Evolutionary conservation across 2,888 invertebrate genomes (phyloP).

Genomic region (Aspidapion aeneum): DNA sequence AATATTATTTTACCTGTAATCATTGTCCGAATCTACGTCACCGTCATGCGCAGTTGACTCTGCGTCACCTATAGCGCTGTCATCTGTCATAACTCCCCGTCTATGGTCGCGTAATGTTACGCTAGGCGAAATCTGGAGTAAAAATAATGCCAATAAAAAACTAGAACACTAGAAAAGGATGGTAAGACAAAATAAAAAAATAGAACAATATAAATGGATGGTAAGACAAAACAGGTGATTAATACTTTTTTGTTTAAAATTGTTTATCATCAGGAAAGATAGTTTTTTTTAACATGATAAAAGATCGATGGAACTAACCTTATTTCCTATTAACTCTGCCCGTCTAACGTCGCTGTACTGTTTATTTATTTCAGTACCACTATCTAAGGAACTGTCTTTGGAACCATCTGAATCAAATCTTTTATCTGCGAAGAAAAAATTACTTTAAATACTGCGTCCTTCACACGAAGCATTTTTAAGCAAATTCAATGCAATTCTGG

Average conservation of each 20-base stretch:
- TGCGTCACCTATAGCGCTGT: conserved; percentile 37
- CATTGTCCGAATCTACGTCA: conserved; percentile 82
- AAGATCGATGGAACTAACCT: conserved; percentile 25
- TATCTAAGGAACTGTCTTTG: conserved; percentile 81
- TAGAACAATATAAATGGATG: no score
- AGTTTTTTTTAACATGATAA: no score
- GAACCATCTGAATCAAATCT: conserved; percentile 68
- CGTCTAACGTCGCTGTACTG: conserved; percentile 44
- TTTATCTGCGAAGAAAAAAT: conserved; percentile 55
- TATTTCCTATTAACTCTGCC: conserved; percentile 24
- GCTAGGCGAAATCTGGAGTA: conserved; percentile 14
- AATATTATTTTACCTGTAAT: conserved; percentile 53
- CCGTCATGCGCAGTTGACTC: conserved; percentile 79
- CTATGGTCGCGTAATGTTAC: conserved; percentile 26
- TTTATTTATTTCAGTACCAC: conserved; percentile 61
- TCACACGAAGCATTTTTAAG: no score
- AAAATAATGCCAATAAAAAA: no score
- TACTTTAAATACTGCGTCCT: no score
- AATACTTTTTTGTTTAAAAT: no score
- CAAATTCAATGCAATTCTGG: no score
- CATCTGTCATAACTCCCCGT: conserved; percentile 48
- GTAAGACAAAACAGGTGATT: no score
- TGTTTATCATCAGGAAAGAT: no score
- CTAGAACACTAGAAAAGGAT: no score
- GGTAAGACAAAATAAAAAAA: no score